Conservation (phyloP, 2,888 invertebrate genomes). For the Pasiphila rectangulata region DNA sequence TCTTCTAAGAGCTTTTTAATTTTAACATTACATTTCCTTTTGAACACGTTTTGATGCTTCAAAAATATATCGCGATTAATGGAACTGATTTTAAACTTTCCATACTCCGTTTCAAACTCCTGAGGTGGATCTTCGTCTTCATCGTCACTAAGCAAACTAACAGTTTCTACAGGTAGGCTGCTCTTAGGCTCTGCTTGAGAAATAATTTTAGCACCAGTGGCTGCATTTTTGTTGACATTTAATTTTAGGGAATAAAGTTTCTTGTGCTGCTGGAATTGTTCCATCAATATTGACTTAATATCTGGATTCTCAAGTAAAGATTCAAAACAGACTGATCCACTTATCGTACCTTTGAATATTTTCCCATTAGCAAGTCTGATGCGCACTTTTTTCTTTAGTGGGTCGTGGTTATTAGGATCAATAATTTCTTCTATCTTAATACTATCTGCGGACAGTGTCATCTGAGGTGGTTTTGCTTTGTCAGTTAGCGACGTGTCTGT, state of each 20-base stretch:
- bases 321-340: conserved; percentile 51
- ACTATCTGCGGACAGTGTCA: conserved; percentile 37
- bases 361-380: conserved; percentile 59
- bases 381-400: conserved; percentile 47
- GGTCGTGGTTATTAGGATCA: conserved; percentile 28
- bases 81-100: conserved; percentile 44
- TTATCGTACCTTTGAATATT: conserved; percentile 58
- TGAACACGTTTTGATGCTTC: conserved; percentile 54
- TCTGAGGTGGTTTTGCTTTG: background rate
- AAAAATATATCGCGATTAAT: conserved; percentile 38
- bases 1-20: conserved; percentile 37
- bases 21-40: conserved; percentile 50
- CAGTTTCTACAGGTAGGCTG: conserved; percentile 51
- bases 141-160: conserved; percentile 68
- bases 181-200: conserved; percentile 34
- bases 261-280: conserved; percentile 34
- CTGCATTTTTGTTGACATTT: conserved; percentile 43
- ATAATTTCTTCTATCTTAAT: conserved; percentile 51
- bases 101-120: conserved; percentile 55
- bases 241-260: conserved; percentile 56
- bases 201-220: conserved; percentile 32
- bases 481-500: background rate
- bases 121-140: conserved; percentile 46
- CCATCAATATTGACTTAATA: conserved; percentile 48
- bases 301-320: conserved; percentile 52